Percentiles rank a stretch among this genome's conserved stretches.
These are phyloP conservation scores for Saimiri boliviensis DNA, from an alignment of 2,113 vertebrate species.

Conservation along the genomic window DNA sequence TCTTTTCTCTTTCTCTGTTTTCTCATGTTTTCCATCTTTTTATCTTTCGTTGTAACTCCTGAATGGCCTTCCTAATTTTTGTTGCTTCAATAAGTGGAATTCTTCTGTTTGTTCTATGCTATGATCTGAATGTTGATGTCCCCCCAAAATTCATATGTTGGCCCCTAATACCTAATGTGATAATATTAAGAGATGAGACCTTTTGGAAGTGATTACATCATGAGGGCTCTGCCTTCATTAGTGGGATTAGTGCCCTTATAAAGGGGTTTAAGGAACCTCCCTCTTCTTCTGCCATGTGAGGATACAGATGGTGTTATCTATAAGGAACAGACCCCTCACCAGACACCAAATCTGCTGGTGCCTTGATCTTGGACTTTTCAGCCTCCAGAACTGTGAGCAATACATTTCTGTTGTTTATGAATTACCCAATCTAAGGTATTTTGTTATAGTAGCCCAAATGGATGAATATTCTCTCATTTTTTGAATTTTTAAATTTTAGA, in stretches of 20 bases:
- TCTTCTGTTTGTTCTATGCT: background rate
- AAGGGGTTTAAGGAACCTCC: background rate
- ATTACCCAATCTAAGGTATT: background rate
- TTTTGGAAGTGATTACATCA: background rate
- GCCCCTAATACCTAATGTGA: background rate
- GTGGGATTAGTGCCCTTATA: background rate
- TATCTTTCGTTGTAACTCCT: background rate
- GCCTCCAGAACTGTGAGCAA: background rate
- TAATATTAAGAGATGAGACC: background rate
- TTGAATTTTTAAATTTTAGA: background rate
- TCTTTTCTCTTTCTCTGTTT: background rate
- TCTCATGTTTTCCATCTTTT: background rate
- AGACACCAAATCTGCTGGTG: background rate
- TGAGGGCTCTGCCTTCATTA: background rate
- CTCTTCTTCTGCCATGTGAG: background rate
- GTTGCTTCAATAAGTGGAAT: background rate
- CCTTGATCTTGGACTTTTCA: background rate
- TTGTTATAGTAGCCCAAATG: background rate
- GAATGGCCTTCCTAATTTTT: background rate
- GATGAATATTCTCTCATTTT: background rate
- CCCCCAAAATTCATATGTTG: background rate
- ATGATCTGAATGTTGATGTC: background rate
- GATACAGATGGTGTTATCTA: background rate
- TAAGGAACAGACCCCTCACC: background rate
- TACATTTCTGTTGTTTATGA: background rate